Evolutionary conservation across 2,797 vertebrate genomes (phyloP).

Genomic region (Manis crassicaudata): DNA sequence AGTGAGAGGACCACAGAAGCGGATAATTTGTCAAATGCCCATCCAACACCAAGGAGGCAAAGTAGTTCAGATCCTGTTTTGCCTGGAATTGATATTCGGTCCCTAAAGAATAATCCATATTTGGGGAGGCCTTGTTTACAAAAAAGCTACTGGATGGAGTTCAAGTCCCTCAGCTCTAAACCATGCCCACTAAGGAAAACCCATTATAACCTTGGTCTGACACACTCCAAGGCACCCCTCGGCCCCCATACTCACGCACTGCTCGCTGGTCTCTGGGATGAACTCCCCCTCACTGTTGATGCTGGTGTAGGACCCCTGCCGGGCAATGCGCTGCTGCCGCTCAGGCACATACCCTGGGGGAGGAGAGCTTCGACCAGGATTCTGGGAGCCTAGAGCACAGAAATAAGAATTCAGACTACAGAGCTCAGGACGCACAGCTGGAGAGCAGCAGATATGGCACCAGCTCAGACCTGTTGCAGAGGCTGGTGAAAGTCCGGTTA

Average conservation of each 20-base stretch:
- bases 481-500: neutral
- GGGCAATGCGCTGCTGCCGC: slow-evolving; percentile 95
- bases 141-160: neutral
- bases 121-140: neutral
- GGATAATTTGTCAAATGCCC: neutral
- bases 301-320: slow-evolving; percentile 98
- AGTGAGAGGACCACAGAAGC: neutral
- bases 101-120: slow-evolving; percentile 24
- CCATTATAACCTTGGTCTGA: neutral
- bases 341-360: slow-evolving; percentile 98
- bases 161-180: neutral
- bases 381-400: slow-evolving; percentile 93
- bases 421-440: neutral
- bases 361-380: slow-evolving; percentile 95
- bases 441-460: neutral
- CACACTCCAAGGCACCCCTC: neutral
- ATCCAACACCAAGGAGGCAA: neutral
- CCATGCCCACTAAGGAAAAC: neutral
- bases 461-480: neutral
- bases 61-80: neutral
- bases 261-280: slow-evolving; percentile 97
- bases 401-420: slow-evolving; percentile 58
- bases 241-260: slow-evolving; percentile 90
- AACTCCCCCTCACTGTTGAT: slow-evolving; percentile 99
- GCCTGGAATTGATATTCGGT: slow-evolving; percentile 25